phyloP scores from a whole-genome alignment of 1,140 invertebrate genomes.

The Brachionus calyciflorus region DNA sequence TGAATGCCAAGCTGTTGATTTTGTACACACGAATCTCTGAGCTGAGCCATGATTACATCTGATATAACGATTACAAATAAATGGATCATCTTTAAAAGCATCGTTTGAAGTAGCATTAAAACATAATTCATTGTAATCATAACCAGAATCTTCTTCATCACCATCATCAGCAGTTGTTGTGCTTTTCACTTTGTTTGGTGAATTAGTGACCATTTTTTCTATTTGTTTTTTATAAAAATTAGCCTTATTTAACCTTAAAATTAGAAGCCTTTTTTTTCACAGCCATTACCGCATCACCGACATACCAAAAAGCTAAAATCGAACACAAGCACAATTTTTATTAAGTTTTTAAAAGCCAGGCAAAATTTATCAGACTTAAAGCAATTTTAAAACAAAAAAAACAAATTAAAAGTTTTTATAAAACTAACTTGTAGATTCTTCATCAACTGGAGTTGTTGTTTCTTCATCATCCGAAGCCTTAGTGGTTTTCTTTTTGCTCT shows the following conservation, averaged over 20 bases:
- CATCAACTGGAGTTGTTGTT: neutral
- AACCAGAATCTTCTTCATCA: neutral
- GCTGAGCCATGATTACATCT: conserved; percentile 34
- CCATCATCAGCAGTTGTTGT: neutral
- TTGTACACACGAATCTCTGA: conserved; percentile 38
- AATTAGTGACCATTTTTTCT: conserved; percentile 2
- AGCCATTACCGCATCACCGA: neutral
- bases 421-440: neutral
- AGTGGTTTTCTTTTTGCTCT: conserved; percentile 7
- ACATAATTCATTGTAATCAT: conserved; percentile 12
- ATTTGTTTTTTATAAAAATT: neutral
- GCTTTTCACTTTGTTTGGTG: neutral
- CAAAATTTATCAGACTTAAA: too few species aligned
- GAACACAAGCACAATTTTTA: neutral
- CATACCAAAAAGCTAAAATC: neutral
- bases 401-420: too few species aligned
- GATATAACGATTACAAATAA: conserved; percentile 39
- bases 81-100: conserved; percentile 10
- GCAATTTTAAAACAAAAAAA: neutral
- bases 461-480: neutral
- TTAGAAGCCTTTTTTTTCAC: too few species aligned
- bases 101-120: neutral
- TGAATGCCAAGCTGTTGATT: conserved; percentile 36
- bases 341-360: conserved; percentile 5
- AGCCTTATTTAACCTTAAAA: neutral